Conservation (phyloP, 2,888 invertebrate species). For the Meloe dianella region DNA sequence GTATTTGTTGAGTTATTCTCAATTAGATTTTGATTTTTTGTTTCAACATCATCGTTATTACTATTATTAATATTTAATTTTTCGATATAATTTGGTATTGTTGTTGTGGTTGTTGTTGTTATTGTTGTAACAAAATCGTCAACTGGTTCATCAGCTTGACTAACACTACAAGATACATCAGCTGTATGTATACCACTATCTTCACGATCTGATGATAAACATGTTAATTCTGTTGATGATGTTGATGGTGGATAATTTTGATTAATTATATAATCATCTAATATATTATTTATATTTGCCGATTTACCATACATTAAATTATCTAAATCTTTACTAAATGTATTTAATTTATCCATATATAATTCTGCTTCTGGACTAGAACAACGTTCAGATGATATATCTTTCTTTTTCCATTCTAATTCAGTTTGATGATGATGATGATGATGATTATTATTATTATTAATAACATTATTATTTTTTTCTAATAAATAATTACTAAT, state of each 20-base stretch:
- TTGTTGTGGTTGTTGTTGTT: slow-evolving; percentile 44
- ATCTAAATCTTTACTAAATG: slow-evolving; percentile 59
- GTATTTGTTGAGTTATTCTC: slow-evolving; percentile 23
- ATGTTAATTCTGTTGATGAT: slow-evolving; percentile 66
- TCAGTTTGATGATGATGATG: slow-evolving; percentile 15
- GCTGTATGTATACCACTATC: slow-evolving; percentile 82
- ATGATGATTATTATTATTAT: slow-evolving; percentile 22
- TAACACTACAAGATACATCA: slow-evolving; percentile 75
- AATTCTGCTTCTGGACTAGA: slow-evolving; percentile 65
- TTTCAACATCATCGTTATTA: slow-evolving; percentile 17
- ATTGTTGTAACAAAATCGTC: slow-evolving; percentile 58
- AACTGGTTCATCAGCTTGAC: slow-evolving; percentile 75
- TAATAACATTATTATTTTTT: slow-evolving; percentile 29
- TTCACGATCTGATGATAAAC: slow-evolving; percentile 69
- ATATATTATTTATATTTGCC: slow-evolving; percentile 66
- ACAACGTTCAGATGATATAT: slow-evolving; percentile 53
- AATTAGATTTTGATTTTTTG: slow-evolving; percentile 9
- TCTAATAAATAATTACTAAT: slow-evolving; percentile 48
- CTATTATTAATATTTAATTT: not conserved
- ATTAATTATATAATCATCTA: slow-evolving; percentile 58
- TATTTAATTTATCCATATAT: slow-evolving; percentile 56
- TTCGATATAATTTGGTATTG: too few relatives aligned
- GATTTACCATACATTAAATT: slow-evolving; percentile 49
- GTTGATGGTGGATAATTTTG: slow-evolving; percentile 64
- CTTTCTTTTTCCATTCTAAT: slow-evolving; percentile 39